Evolutionary conservation across 2,113 vertebrate genomes (phyloP), one percentile per base, ranked within the genome.

Genomic region (Tinamus guttatus): DNA sequence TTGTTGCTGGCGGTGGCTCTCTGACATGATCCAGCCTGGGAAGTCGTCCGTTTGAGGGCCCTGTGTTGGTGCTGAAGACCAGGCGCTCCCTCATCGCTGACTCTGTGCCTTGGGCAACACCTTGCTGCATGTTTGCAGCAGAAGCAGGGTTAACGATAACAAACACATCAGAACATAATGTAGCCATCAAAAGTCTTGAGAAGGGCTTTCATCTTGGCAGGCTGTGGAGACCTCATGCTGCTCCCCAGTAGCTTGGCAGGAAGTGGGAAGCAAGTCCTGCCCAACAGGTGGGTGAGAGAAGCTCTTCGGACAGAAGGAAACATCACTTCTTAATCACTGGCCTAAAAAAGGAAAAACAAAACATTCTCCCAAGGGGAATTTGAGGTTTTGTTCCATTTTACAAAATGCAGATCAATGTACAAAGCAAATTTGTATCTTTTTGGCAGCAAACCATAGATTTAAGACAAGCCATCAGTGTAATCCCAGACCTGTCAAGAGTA

Each of bases 391-490:
- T 75, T 94, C 64, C n/a, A 34, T 82, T 96, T 87, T 87, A 77
- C 85, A 85, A 93, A 94, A 68, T 52, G n/a, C 56, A 0, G 2
- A 84, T 78, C 64, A 79, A n/a, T 69, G 68, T 94, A 64, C 79
- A 52, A 91, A 96, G 87, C 75, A 95, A 88, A 74, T 28, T 32
- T 73, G 80, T 84, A 52, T 90, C 87, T 93, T 93, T 58, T 76
- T 95, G 93, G 96, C 92, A 86, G 62, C 1, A 14, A 81, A 73
- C 87, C 58, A 40, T 78, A 73, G 85, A 32, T 90, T 81, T 78
- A 74, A 81, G 90, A 86, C 43, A 84, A 88, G 47, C 69, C 4
- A 20, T 95, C 93, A 94, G 0, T 38, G 71, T 87, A 95, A 94
- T 93, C 94, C 93, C 54, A 8, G 85, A 68, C 59, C 74, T 86